Evolutionary conservation across 2,113 vertebrate genomes (phyloP).

Genomic region (Chroicocephalus ridibundus): DNA sequence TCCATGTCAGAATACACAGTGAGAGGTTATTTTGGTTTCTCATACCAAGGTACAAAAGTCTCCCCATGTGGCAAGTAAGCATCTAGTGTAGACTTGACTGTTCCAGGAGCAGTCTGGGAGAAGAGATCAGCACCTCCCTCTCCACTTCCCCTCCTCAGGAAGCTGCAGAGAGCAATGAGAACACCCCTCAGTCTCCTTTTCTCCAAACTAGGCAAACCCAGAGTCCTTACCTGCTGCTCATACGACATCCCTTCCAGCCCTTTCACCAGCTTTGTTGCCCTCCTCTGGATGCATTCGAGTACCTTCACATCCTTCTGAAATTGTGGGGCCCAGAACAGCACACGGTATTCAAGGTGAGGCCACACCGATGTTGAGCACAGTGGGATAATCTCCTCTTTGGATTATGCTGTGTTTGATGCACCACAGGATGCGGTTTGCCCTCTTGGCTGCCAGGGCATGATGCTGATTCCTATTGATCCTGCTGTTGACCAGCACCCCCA

Average conservation of each 20-base stretch:
- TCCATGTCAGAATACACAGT: rapidly evolving
- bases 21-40: neutral
- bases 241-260: neutral
- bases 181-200: neutral
- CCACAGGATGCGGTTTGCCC: neutral
- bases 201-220: neutral
- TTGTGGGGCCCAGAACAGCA: neutral
- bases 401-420: neutral
- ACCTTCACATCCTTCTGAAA: neutral
- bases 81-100: neutral
- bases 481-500: neutral
- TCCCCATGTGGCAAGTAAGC: neutral
- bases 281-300: neutral
- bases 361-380: neutral
- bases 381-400: neutral
- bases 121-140: neutral
- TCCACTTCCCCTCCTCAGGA: neutral
- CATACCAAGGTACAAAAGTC: neutral
- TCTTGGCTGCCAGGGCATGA: neutral
- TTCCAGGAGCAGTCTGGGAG: neutral
- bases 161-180: neutral
- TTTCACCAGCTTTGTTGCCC: neutral
- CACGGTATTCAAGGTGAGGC: neutral
- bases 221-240: neutral
- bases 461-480: neutral